Base-by-base conservation (phyloP, 1,140 invertebrate genomes). In the Procambarus virginalis region DNA sequence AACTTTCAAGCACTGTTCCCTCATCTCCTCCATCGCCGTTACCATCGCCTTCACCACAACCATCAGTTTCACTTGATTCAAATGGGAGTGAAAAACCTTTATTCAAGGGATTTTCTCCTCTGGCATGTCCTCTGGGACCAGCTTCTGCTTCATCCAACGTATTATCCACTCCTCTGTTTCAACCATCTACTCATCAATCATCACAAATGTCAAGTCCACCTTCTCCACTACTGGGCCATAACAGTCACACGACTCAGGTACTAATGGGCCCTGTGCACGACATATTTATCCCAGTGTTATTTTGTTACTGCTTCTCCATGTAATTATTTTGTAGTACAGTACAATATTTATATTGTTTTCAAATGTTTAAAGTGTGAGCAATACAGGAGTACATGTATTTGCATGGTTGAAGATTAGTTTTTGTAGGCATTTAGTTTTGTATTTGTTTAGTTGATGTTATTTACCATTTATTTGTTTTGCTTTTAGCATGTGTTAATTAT, bases 191-290 rank as follows among this genome's bases (percentile, higher is more conserved):
- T 70, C 76, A 79, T 70, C 78, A 34, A 82, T 34, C 81, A 79
- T 49, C 79, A 83, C 79, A 45, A 83, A 64, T 84, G 81, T 76
- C 68, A 45, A 80, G 75, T 81, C 77, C 86, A 80, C 78, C 64
- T 80, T 78, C 78, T 80, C 86, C 86, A 80, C 78, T 77, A 68
- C 79, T 80, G 86, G 60, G 60, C 86, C 86, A 45, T 83, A 89
- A 83, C 86, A 76, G 80, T 83, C 80, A 83, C 68, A 73, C 73
- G 75, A 73, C 80, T 82, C 86, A 89, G 88, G 88, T 89, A 89
- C 80, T 89, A 89, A 89, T 89, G 88, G 88, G 88, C 80, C 75
- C 76, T 87, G 86, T 80, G 78, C 86, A 80, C 86, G 85, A 51
- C 64, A 81, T 9, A 45, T 60, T 81, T 20, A 17, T n/a, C 14